These are phyloP conservation scores for Drosophila paulistorum DNA, from an alignment of 1,140 invertebrate genomes.

Conservation along the genomic window DNA sequence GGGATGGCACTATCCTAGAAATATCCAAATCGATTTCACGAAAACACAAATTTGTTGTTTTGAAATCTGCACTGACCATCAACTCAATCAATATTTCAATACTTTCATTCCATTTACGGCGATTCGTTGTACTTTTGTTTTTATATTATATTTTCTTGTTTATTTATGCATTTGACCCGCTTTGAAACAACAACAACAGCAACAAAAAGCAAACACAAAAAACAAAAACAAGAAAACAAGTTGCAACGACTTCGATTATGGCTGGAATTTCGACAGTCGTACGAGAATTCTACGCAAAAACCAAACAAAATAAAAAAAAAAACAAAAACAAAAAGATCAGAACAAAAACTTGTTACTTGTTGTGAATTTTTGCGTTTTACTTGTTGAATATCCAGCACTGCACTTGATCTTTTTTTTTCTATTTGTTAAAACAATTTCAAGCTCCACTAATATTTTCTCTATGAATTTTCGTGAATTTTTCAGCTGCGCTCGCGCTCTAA, in stretches of 20 bases:
- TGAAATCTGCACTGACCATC: constrained; percentile 45
- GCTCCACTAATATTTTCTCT: constrained; percentile 34
- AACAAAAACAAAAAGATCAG: constrained; percentile 35
- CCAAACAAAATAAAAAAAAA: constrained; percentile 23
- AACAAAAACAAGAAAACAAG: constrained; percentile 47
- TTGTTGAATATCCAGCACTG: constrained; percentile 49
- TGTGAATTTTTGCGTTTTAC: constrained; percentile 56
- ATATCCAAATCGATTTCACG: constrained; percentile 29
- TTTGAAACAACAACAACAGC: constrained; percentile 56
- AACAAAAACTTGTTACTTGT: constrained; percentile 69
- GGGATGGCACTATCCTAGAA: constrained; percentile 51
- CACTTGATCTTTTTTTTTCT: constrained; percentile 53
- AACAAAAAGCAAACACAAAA: constrained; percentile 42
- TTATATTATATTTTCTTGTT: constrained; percentile 41
- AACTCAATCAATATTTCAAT: constrained; percentile 34
- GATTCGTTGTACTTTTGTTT: constrained; percentile 6
- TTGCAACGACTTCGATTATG: constrained; percentile 54
- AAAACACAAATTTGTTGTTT: constrained; percentile 38
- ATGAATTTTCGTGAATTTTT: constrained; percentile 51
- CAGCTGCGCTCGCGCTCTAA: constrained; percentile 60
- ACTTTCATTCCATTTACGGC: constrained; percentile 47
- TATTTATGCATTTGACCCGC: constrained; percentile 76
- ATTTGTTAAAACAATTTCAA: constrained; percentile 44
- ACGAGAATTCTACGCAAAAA: constrained; percentile 63
- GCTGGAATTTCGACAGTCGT: constrained; percentile 63